Base-by-base conservation (phyloP, 1,140 invertebrate genomes). In the Diachasmimorpha longicaudata region DNA sequence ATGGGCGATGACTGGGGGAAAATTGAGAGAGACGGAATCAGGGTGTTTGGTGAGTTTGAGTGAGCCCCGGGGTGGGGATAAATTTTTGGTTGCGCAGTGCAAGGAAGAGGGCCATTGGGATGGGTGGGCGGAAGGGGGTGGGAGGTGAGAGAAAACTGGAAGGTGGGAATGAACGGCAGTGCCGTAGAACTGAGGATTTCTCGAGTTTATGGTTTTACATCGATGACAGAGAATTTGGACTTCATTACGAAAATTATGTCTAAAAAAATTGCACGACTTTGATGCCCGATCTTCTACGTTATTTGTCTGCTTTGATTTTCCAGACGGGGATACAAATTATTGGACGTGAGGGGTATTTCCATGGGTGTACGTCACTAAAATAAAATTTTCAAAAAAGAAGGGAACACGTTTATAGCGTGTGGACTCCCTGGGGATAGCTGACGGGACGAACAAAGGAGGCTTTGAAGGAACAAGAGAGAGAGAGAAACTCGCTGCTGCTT, bases 371-470 rank as follows among this genome's bases (percentile, higher is more conserved):
- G 39, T 11, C 9, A 42, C 0, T 42, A 42, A 42, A 42, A 42
- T 10, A 42, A 42, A 42, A 39, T 5, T 5, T 39, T 42, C 4
- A 42, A 76, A 73, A 72, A 44, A 69, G 66, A 63, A 78, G 52
- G 52, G 67, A 77, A 79, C 77, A 77, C 78, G 81, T 79, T 63
- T 14, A 68, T 37, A 80, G 80, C 78, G 83, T 78, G 79, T 77
- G 77, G 75, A 79, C 72, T 85, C 85, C 78, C 81, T 66, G 75
- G 81, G 81, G 83, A 82, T 73, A 72, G 77, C 72, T 79, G 79
- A 83, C 79, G 78, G 81, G 16, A 78, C 74, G 82, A 85, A 86
- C 84, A 86, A 85, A 85, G 82, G 82, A 83, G 75, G 80, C 81
- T 84, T 85, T 82, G 80, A 85, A 82, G 82, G 85, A 79, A 83